Conservation (phyloP, 2,797 vertebrate species). For the Siniperca scherzeri region DNA sequence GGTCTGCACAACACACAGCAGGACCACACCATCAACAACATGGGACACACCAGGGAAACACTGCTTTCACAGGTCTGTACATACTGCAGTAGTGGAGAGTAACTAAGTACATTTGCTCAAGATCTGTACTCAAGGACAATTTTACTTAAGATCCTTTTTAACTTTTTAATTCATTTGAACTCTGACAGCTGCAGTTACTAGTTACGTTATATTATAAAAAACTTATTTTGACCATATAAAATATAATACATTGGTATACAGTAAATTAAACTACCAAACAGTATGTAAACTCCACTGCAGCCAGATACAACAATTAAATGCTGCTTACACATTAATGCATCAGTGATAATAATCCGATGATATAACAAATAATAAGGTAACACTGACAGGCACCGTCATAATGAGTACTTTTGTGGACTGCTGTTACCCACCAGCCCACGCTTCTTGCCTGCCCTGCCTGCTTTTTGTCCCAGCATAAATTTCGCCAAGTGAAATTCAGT, state of each 20-base stretch:
- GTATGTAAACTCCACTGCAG: neutral
- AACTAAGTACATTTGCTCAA: neutral
- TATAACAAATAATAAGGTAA: neutral
- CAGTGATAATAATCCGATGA: neutral
- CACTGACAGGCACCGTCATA: neutral
- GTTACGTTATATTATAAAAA: neutral
- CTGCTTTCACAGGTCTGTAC: neutral
- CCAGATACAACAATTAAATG: neutral
- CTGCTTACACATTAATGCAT: neutral
- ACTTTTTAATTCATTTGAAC: too few relatives aligned
- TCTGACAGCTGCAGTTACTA: neutral
- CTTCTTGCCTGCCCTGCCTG: neutral
- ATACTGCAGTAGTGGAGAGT: neutral
- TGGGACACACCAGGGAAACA: constrained; percentile 41
- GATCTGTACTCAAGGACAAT: too few relatives aligned
- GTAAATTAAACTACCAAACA: neutral
- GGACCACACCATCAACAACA: constrained; percentile 63
- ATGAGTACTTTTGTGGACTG: neutral
- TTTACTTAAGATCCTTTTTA: too few relatives aligned
- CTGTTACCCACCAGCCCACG: too few relatives aligned
- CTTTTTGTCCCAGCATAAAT: too few relatives aligned
- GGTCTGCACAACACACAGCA: constrained; percentile 85
- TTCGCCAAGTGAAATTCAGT: too few relatives aligned
- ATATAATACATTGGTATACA: neutral
- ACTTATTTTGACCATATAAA: too few relatives aligned